These are phyloP conservation scores for Deilephila elpenor DNA, from an alignment of 2,888 invertebrate genomes.

Conservation along the genomic window DNA sequence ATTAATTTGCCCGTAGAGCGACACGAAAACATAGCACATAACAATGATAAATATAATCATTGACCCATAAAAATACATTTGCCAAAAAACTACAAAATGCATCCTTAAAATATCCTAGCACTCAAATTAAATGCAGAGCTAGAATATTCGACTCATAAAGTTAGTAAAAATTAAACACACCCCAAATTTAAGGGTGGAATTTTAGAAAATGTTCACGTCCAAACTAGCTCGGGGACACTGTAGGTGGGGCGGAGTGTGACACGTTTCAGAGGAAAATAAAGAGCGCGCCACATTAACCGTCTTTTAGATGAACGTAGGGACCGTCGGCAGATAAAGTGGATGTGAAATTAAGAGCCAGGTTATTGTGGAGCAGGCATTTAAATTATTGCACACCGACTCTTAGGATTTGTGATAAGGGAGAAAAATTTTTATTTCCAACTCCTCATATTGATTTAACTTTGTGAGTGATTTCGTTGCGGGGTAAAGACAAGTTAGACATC, in stretches of 20 bases:
- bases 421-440: too few relatives aligned
- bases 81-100: background rate
- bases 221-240: background rate
- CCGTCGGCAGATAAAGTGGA: background rate
- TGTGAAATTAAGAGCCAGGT: background rate
- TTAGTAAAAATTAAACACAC: background rate
- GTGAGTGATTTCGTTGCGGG: too few relatives aligned
- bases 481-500: too few relatives aligned
- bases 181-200: background rate
- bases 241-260: conserved; percentile 1
- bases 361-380: too few relatives aligned
- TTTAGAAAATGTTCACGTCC: background rate
- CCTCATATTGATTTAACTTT: too few relatives aligned
- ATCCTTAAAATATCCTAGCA: background rate
- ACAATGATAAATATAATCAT: too few relatives aligned
- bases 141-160: background rate
- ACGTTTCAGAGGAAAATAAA: conserved; percentile 5
- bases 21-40: too few relatives aligned
- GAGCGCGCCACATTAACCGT: conserved; percentile 14
- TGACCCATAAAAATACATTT: too few relatives aligned
- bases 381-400: too few relatives aligned
- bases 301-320: conserved; percentile 18
- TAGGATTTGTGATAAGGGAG: too few relatives aligned
- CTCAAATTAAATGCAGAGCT: background rate
- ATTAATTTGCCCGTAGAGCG: too few relatives aligned